phyloP scores from a whole-genome alignment of 1,140 invertebrate genomes.

The Spodoptera litura region DNA sequence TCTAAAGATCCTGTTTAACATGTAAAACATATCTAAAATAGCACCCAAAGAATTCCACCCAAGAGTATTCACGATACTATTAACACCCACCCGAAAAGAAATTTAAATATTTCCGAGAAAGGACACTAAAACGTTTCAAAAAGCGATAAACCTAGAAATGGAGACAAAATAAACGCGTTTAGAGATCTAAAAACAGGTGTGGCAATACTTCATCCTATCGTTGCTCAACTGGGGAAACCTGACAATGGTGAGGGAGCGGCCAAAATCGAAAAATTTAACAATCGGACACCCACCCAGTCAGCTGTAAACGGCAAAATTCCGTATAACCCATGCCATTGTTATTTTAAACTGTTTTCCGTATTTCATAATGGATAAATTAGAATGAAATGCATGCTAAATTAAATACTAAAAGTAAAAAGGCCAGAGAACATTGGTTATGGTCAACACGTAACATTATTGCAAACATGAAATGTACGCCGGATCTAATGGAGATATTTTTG shows the following conservation, averaged over 20 bases:
- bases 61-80: too few species aligned
- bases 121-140: not conserved
- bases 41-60: too few species aligned
- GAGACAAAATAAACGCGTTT: not conserved
- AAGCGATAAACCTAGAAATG: conserved; percentile 20
- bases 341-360: conserved; percentile 48
- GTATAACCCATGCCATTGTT: conserved; percentile 52
- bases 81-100: conserved; percentile 11
- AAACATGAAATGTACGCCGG: conserved; percentile 21
- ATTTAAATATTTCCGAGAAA: conserved; percentile 6
- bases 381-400: conserved; percentile 37
- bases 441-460: conserved; percentile 33
- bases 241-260: conserved; percentile 66
- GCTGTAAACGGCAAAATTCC: conserved; percentile 70
- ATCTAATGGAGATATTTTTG: conserved; percentile 31
- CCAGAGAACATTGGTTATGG: conserved; percentile 17
- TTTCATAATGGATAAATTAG: conserved; percentile 26
- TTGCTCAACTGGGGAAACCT: conserved; percentile 57
- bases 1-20: too few species aligned
- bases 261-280: conserved; percentile 68
- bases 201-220: conserved; percentile 13
- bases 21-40: too few species aligned
- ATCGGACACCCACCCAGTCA: conserved; percentile 66
- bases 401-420: conserved; percentile 32
- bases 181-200: conserved; percentile 18